phyloP scores from a whole-genome alignment of 1,140 invertebrate genomes.

The Penaeus japonicus region DNA sequence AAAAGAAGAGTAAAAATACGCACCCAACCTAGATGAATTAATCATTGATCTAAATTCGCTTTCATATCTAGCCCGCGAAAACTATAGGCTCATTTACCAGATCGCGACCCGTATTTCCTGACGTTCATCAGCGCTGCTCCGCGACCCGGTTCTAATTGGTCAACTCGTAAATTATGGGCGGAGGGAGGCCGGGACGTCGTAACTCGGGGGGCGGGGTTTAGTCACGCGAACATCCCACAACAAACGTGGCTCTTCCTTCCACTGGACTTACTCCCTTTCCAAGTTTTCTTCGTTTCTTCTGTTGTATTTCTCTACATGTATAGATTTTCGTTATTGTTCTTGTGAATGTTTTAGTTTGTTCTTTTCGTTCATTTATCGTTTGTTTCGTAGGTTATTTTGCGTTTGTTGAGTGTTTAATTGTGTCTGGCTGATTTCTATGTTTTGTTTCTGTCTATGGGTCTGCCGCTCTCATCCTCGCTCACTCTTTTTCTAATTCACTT shows the following conservation, averaged over 20 bases:
- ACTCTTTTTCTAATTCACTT: background rate
- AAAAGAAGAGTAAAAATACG: too few relatives aligned
- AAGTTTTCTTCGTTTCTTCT: background rate
- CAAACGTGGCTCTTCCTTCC: background rate
- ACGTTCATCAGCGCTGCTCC: background rate
- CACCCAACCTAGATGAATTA: too few relatives aligned
- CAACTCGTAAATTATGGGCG: background rate
- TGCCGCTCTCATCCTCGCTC: background rate
- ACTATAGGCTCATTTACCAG: too few relatives aligned
- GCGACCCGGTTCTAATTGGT: background rate
- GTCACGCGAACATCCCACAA: background rate
- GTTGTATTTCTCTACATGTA: background rate
- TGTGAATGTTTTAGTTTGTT: too few relatives aligned
- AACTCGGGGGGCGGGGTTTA: background rate
- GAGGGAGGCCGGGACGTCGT: background rate
- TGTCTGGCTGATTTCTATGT: conserved; percentile 13
- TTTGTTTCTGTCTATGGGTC: background rate
- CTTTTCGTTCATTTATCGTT: too few relatives aligned
- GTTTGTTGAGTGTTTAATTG: too few relatives aligned
- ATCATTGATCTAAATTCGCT: too few relatives aligned
- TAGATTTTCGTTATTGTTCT: too few relatives aligned
- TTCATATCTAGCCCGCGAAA: too few relatives aligned
- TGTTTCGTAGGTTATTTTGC: too few relatives aligned
- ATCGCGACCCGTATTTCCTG: too few relatives aligned
- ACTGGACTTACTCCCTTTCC: background rate